phyloP scores from a whole-genome alignment of 2,113 vertebrate species.

The Indri indri region DNA sequence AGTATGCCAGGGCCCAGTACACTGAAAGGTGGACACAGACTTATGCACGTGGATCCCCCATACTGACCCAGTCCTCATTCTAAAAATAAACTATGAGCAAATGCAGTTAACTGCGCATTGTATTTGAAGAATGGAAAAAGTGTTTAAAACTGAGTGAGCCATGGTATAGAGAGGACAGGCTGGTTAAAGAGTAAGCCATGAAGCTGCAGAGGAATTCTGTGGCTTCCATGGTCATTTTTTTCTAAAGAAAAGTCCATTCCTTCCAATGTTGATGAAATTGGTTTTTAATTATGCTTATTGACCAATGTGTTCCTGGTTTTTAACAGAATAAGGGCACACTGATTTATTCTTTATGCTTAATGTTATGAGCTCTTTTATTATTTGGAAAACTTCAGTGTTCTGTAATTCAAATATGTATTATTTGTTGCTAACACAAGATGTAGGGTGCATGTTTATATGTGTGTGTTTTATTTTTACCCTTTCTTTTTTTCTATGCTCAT shows the following conservation, averaged over 20 bases:
- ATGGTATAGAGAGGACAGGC: background rate
- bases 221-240: background rate
- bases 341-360: background rate
- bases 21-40: background rate
- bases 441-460: background rate
- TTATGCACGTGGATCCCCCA: background rate
- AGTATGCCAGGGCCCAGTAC: background rate
- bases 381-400: background rate
- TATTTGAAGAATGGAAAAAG: background rate
- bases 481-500: background rate
- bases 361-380: background rate
- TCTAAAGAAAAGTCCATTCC: background rate
- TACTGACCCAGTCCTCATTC: background rate
- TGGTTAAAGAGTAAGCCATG: background rate
- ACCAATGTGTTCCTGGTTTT: background rate
- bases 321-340: background rate
- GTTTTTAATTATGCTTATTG: background rate
- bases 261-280: background rate
- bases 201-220: background rate
- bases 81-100: background rate
- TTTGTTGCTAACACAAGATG: background rate
- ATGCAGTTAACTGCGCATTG: background rate
- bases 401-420: background rate
- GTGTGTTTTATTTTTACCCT: background rate
- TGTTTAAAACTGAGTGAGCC: background rate